A percentile compares a stretch with the other conserved stretches of the same genome.
Conservation (phyloP, 2,113 vertebrate species). For the Equus przewalskii region DNA sequence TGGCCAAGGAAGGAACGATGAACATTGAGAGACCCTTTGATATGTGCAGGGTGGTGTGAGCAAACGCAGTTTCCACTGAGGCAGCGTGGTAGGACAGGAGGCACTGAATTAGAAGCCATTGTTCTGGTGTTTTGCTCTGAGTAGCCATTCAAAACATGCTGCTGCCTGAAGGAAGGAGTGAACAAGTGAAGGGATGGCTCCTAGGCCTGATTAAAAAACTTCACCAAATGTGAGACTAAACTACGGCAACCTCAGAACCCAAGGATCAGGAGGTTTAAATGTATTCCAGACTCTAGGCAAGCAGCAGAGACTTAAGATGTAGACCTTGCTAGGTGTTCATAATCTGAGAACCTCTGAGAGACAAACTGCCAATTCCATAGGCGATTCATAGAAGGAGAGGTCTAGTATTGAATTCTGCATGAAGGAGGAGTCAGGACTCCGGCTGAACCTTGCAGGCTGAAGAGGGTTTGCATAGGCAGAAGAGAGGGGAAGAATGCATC, state of each 20-base stretch:
- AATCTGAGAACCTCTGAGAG: neutral
- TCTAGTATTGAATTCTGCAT: neutral
- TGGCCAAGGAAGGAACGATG: neutral
- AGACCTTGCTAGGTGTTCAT: neutral
- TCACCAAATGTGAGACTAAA: neutral
- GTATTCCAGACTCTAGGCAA: neutral
- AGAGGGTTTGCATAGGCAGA: neutral
- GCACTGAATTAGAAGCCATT: too few species aligned
- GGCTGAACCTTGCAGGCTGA: neutral
- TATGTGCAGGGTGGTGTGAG: neutral
- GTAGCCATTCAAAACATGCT: neutral
- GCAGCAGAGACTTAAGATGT: neutral
- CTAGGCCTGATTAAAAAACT: neutral
- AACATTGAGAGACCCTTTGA: neutral
- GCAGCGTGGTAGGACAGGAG: neutral
- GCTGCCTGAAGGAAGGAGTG: neutral
- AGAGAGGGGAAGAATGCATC: neutral
- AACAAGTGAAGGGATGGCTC: neutral
- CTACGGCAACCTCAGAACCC: neutral
- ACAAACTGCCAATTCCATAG: neutral
- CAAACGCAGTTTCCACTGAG: neutral
- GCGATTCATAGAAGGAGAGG: neutral
- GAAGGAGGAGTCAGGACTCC: neutral
- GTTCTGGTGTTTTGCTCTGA: neutral
- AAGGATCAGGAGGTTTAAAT: slow-evolving; percentile 22